Percentiles rank a stretch among this genome's conserved stretches.
These are phyloP conservation scores for Latheticus oryzae DNA, from an alignment of 2,888 invertebrate genomes.

Conservation along the genomic window DNA sequence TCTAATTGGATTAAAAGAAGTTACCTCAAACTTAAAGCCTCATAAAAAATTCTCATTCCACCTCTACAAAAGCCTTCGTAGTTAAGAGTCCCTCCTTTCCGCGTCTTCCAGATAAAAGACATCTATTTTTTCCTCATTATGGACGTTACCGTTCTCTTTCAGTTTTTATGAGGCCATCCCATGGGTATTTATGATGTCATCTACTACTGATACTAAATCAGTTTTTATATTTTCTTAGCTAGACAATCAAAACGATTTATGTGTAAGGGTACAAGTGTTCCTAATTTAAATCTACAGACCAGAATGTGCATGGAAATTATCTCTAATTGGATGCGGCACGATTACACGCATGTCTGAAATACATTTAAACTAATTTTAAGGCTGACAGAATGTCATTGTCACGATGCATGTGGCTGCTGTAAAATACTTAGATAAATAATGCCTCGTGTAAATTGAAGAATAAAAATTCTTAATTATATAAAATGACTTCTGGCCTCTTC, in stretches of 20 bases:
- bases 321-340: conserved; percentile 35
- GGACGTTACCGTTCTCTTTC: conserved; percentile 33
- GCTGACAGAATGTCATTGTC: conserved; percentile 25
- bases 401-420: conserved; percentile 12
- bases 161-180: conserved; percentile 33
- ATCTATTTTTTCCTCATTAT: conserved; percentile 48
- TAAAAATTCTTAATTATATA: too few species aligned
- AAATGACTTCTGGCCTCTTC: too few species aligned
- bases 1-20: too few species aligned
- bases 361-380: conserved; percentile 24
- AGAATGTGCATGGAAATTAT: conserved; percentile 36
- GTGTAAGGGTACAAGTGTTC: conserved; percentile 26
- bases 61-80: not conserved
- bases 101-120: conserved; percentile 26
- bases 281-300: conserved; percentile 20
- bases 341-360: conserved; percentile 35
- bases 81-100: not conserved
- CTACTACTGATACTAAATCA: conserved; percentile 40
- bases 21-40: too few species aligned
- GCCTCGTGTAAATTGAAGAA: too few species aligned
- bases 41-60: conserved; percentile 2
- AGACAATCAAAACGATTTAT: conserved; percentile 24
- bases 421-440: too few species aligned
- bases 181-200: conserved; percentile 45
- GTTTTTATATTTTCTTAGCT: conserved; percentile 34